Evolutionary conservation across 1,140 invertebrate genomes (phyloP), one percentile per base, ranked within the genome.

Genomic region (Metaphire vulgaris): DNA sequence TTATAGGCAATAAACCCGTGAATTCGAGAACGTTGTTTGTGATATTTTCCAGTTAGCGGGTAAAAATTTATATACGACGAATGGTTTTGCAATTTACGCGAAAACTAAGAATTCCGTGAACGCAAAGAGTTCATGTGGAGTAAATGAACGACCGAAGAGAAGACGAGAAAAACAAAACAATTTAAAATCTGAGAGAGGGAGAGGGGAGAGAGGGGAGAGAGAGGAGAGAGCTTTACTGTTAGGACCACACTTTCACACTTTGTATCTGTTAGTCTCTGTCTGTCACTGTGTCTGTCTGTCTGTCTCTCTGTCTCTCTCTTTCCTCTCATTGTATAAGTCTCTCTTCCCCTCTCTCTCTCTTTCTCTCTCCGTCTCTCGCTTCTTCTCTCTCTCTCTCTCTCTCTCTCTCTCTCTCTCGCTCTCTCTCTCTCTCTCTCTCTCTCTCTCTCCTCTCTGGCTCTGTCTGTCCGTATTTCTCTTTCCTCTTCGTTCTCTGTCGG

Each of bases 391-490:
- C 6, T 56, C 41, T 56, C 6, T 56, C 41, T 56, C 41, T 56
- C 41, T 56, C 41, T 56, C 41, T 56, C 41, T 56, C 41, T 56
- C 41, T 56, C 41, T 56, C 41, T 56, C 41, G 6, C 41, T 56
- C 41, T 56, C 41, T 56, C 41, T 56, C 41, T 56, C 41, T 56
- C 41, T 56, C 41, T 56, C 41, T 56, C 41, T 56, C 41, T 56
- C 41, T 56, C 41, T 56, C 21, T 56, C 41, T 21, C 41, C 6
- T 21, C 21, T 56, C 21, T 56, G 41, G 21, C 21, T 56, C 41
- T 56, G 21, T 6, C 41, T 21, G 21, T 6, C 41, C 6, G 41
- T 56, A 56, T 21, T 12, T 56, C 21, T 6, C 41, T 12, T 21
- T 56, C 41, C 21, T 56, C 6, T 56, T 56, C 21, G 41, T 21